phyloP scores from a whole-genome alignment of 2,113 vertebrate species.

The Mastomys natalensis region DNA sequence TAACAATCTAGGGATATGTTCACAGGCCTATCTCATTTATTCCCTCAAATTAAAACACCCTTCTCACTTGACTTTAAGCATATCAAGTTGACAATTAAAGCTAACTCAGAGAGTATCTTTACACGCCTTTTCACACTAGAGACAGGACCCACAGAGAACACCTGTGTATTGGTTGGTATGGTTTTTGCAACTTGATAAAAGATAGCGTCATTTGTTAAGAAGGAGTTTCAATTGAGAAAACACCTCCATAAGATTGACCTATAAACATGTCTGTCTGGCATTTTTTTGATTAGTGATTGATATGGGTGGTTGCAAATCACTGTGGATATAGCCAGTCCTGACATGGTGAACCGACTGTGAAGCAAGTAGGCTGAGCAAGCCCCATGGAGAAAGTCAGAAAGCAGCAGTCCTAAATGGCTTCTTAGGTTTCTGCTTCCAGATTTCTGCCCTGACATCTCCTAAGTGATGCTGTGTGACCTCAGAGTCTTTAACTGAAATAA shows the following conservation, averaged over 20 bases:
- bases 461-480: neutral
- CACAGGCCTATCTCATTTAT: neutral
- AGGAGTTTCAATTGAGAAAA: neutral
- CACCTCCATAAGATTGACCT: neutral
- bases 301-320: neutral
- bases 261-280: no score
- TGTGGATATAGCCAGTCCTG: no score
- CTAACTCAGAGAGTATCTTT: neutral
- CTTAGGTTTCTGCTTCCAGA: neutral
- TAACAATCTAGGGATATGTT: neutral
- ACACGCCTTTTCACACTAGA: neutral
- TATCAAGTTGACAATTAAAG: neutral
- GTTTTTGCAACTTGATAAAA: neutral
- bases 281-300: neutral
- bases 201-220: neutral
- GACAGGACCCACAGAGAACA: neutral
- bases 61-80: no score
- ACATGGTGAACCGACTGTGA: neutral
- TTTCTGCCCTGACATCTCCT: no score
- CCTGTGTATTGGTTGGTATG: neutral
- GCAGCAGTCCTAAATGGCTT: neutral
- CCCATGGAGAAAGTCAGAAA: neutral
- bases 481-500: neutral
- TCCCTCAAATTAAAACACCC: no score
- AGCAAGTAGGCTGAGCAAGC: neutral